Percentiles rank a stretch among this genome's conserved stretches.
Evolutionary conservation across 2,797 vertebrate species (phyloP).

Genomic region (Sparidentex hasta): DNA sequence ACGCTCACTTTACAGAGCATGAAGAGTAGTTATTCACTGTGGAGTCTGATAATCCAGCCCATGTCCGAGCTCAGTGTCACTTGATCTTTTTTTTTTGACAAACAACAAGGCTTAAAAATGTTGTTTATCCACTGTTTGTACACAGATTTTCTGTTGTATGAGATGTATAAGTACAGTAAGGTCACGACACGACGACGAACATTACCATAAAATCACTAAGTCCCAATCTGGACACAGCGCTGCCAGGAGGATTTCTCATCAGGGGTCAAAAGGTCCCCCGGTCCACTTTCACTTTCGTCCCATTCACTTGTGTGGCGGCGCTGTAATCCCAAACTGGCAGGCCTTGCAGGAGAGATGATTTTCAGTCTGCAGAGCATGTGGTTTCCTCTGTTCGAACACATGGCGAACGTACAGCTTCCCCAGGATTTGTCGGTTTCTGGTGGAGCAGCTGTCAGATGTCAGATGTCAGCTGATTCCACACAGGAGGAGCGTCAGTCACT

Average conservation of each 20-base stretch:
- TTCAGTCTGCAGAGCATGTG: constrained; percentile 66
- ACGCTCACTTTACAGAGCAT: neutral
- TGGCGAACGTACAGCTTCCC: constrained; percentile 31
- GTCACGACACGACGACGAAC: neutral
- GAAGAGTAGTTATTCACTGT: constrained; percentile 15
- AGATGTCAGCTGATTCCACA: constrained; percentile 55
- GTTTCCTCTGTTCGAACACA: constrained; percentile 57
- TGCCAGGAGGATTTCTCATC: neutral
- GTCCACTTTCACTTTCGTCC: constrained; percentile 16
- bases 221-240: neutral
- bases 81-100: neutral
- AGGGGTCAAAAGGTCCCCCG: constrained; percentile 31
- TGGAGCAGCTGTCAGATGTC: constrained; percentile 68
- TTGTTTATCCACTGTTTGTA: no score
- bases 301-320: neutral
- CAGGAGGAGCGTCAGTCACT: constrained; percentile 38
- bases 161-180: neutral
- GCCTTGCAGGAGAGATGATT: constrained; percentile 60
- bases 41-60: constrained; percentile 6
- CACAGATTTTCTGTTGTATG: neutral
- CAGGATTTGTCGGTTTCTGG: constrained; percentile 44
- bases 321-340: constrained; percentile 63
- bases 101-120: neutral
- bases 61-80: neutral
- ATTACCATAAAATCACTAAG: neutral